Base-by-base conservation (phyloP, 2,113 vertebrate species). In the Sebastes fasciatus region DNA sequence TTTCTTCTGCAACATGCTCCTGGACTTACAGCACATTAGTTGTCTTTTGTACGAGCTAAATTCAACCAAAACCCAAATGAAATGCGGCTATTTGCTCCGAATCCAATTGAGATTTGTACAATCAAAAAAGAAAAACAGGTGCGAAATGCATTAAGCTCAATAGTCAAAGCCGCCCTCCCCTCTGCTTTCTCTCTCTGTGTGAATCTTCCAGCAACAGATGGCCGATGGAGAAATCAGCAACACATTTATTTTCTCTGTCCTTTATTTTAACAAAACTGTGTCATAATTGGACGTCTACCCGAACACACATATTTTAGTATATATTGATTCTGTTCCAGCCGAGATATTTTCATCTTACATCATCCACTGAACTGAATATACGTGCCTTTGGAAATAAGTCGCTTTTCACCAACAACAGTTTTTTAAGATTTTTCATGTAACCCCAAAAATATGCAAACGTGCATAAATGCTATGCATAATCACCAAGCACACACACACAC, bases 191-290 rank as follows among this genome's bases (percentile, higher is more conserved):
- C 82, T 84, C 88, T 77, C 84, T 82, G 74, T 91, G 83, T 94
- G 90, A 93, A 78, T 86, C 88, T 93, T 92, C 83, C 86, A 93
- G 93, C 91, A 94, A 95, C 94, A 95, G 94, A 95, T 95, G 94
- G 94, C 91, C 52, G 90, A 84, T 89, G 77, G 86, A 92, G 90
- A 90, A 93, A 93, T 88, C 90, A 94, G 94, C 94, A 94, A 95
- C 94, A 95, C 94, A 45, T 95, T 93, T 94, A 94, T 95, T 95
- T 95, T 93, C 87, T 93, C 84, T 89, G 86, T 87, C 80, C 88
- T 93, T 92, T 91, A 93, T 92, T 92, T 93, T 68, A 88, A 90
- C 90, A 88, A 88, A 91, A 93, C 91, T 88, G 89, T 91, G 89
- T 93, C 91, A 91, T 90, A 92, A 88, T 94, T 95, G 93, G 93